Evolutionary conservation across 2,113 vertebrate species (phyloP).

Genomic region (Ctenodactylus gundi): DNA sequence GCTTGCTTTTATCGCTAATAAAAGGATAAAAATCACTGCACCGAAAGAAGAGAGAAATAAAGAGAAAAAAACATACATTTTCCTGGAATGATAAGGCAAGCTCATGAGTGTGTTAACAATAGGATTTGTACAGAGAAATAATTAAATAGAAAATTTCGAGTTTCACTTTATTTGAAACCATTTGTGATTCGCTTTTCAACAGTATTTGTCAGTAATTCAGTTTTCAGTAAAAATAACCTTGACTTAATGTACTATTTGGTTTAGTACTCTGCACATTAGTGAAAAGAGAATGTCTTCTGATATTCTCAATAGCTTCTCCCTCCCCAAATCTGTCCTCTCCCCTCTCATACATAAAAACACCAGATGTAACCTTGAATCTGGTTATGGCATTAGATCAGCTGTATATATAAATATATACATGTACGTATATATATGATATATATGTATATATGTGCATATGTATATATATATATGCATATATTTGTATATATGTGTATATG

Average conservation of each 20-base stretch:
- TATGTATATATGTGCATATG: too few relatives aligned
- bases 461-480: not conserved
- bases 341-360: not conserved
- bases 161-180: constrained; percentile 52
- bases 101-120: constrained; percentile 52
- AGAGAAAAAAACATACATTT: constrained; percentile 35
- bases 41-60: constrained; percentile 55
- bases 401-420: too few relatives aligned
- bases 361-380: constrained; percentile 27
- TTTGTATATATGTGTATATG: too few relatives aligned
- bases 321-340: not conserved
- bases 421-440: not conserved
- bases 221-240: constrained; percentile 52
- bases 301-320: not conserved
- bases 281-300: constrained; percentile 35
- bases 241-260: constrained; percentile 40
- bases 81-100: constrained; percentile 49
- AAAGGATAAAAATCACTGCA: constrained; percentile 64
- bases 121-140: constrained; percentile 63
- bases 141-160: constrained; percentile 45
- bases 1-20: constrained; percentile 78
- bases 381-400: not conserved
- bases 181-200: constrained; percentile 33
- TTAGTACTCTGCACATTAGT: constrained; percentile 30
- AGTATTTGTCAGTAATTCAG: constrained; percentile 52